Evolutionary conservation across 1,140 invertebrate genomes (phyloP).

Genomic region (Leptopilina boulardi): DNA sequence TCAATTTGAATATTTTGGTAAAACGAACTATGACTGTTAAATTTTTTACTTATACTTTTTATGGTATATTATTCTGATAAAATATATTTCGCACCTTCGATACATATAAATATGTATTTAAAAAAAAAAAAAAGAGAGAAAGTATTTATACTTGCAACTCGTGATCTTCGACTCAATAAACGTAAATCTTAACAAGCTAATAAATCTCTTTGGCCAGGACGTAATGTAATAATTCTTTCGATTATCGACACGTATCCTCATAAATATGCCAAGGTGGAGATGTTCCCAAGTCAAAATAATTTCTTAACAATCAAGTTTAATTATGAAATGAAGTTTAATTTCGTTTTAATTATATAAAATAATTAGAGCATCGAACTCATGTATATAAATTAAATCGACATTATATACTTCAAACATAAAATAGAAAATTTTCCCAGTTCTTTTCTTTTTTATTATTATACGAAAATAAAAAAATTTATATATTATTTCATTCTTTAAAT

Average conservation of each 20-base stretch:
- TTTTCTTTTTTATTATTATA: too few species aligned
- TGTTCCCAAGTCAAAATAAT: not conserved
- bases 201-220: not conserved
- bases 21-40: too few species aligned
- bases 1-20: too few species aligned
- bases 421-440: too few species aligned
- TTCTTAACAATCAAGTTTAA: not conserved
- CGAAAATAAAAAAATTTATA: too few species aligned
- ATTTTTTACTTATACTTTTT: too few species aligned
- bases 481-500: too few species aligned
- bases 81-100: conserved; percentile 21
- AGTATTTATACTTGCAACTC: conserved; percentile 3
- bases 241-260: conserved; percentile 4
- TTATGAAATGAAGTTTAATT: not conserved
- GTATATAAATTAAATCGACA: not conserved
- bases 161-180: conserved; percentile 17
- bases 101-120: not conserved
- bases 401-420: not conserved
- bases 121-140: too few species aligned
- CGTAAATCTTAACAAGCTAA: conserved; percentile 15
- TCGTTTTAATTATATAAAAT: not conserved
- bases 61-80: not conserved
- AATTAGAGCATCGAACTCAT: not conserved
- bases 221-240: conserved; percentile 15
- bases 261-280: not conserved